Evolutionary conservation across 2,888 invertebrate species (phyloP), one percentile per base, ranked within the genome.

Genomic region (Andricus quercusramuli): DNA sequence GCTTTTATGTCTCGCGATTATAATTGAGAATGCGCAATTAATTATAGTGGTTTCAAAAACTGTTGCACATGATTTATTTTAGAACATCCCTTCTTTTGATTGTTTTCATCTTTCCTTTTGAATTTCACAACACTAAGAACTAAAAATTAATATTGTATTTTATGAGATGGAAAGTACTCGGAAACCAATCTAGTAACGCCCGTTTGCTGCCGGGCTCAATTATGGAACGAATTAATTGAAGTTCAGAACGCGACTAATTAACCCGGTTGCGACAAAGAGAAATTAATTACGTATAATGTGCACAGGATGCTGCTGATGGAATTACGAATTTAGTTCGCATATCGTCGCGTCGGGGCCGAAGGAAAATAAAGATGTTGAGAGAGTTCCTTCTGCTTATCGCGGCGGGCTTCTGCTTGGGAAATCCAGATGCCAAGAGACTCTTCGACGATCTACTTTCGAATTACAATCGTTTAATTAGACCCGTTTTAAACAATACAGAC

Each of bases 391-490:
- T 88, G 79, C 83, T 89, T 83, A 85, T 90, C 84, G 82, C 85
- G 44, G 85, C 83, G 65, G 87, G 88, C 68, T 84, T 87, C 56
- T 91, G 90, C 83, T 66, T 85, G 67, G 88, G 89, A 70, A 92
- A 93, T 86, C 92, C 93, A 37, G 93, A 93, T 78, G 98, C 99
- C 9, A 98, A 99, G 93, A 95, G 99, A 86, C 95, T 99, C 78
- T 99, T 99, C 93, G 99, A 99, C 91, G 99, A 99, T 94, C 94
- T 99, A 85, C 94, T 99, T 88, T 97, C 98, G 91, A 98, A 98
- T 93, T 99, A 99, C 93, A 99, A 99, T 94, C 96, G 98, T 87
- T 95, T 99, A 80, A 98, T 99, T 86, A 94, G 99, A 88, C 99
- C 99, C 20, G 99, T 99, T 79, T 97, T 97, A 91, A 98, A 98